These are phyloP conservation scores for Amphipyra tragopoginis DNA, from an alignment of 2,888 invertebrate genomes.

Conservation along the genomic window DNA sequence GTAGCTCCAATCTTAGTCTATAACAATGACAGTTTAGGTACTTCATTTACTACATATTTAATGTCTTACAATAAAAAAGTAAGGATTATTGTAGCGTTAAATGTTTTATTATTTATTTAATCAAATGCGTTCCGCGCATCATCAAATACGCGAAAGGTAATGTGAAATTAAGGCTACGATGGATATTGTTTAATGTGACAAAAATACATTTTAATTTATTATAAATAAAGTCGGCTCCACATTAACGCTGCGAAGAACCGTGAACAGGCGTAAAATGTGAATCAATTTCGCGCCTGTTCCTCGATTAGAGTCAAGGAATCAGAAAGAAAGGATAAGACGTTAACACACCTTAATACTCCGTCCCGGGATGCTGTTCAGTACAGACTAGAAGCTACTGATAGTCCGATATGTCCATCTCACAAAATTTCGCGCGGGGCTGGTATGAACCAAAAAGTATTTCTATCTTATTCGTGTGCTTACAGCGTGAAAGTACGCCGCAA, in stretches of 20 bases:
- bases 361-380: too few species aligned
- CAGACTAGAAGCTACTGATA: too few species aligned
- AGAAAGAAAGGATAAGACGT: too few species aligned
- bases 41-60: conserved; percentile 10
- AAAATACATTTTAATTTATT: conserved; percentile 1
- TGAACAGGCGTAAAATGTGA: not conserved
- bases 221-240: not conserved
- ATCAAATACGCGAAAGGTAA: conserved; percentile 3
- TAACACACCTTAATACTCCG: too few species aligned
- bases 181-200: conserved; percentile 1
- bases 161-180: not conserved
- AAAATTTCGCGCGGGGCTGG: too few species aligned
- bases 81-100: not conserved
- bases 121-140: too few species aligned
- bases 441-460: too few species aligned
- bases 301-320: too few species aligned
- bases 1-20: conserved; percentile 25
- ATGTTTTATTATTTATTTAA: conserved; percentile 1
- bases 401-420: too few species aligned
- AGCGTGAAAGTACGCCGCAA: too few species aligned
- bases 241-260: not conserved
- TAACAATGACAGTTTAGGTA: conserved; percentile 11
- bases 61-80: conserved; percentile 15
- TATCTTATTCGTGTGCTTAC: too few species aligned
- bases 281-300: too few species aligned